phyloP scores from a whole-genome alignment of 2,113 vertebrate species.

The Rhodinocichla rosea region DNA sequence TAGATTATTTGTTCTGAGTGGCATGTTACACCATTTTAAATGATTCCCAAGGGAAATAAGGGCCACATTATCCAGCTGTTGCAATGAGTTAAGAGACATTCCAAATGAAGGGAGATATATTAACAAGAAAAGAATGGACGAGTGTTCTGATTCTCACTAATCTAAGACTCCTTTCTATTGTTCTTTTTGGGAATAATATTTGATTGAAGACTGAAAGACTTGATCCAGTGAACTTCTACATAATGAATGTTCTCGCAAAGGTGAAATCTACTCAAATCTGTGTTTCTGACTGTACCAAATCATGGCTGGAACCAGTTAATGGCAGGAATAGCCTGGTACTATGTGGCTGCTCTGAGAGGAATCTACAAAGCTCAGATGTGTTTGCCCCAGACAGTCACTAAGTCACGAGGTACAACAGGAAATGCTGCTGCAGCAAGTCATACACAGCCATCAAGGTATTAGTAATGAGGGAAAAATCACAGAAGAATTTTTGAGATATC shows the following conservation, averaged over 20 bases:
- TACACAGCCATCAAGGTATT: not conserved
- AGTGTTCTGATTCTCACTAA: not conserved
- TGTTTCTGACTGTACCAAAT: not conserved
- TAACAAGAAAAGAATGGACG: not conserved
- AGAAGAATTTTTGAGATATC: not conserved
- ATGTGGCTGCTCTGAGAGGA: not conserved
- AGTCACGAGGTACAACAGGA: not conserved
- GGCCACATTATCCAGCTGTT: not conserved
- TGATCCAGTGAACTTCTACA: not conserved
- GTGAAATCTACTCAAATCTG: not conserved
- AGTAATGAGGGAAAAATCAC: not conserved
- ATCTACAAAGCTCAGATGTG: not conserved
- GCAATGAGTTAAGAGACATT: not conserved
- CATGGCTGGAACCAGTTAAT: not conserved
- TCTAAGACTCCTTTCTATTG: not conserved
- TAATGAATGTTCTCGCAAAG: not conserved
- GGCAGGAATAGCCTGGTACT: accelerated
- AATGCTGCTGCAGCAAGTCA: not conserved
- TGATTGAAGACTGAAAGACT: not conserved
- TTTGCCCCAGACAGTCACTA: not conserved
- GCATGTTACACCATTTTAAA: not conserved
- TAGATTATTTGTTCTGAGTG: not conserved
- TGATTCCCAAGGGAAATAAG: not conserved
- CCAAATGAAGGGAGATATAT: not conserved
- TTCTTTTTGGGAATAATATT: not conserved